These are phyloP conservation scores for Machimus atricapillus DNA, from an alignment of 2,888 invertebrate genomes.

Conservation along the genomic window DNA sequence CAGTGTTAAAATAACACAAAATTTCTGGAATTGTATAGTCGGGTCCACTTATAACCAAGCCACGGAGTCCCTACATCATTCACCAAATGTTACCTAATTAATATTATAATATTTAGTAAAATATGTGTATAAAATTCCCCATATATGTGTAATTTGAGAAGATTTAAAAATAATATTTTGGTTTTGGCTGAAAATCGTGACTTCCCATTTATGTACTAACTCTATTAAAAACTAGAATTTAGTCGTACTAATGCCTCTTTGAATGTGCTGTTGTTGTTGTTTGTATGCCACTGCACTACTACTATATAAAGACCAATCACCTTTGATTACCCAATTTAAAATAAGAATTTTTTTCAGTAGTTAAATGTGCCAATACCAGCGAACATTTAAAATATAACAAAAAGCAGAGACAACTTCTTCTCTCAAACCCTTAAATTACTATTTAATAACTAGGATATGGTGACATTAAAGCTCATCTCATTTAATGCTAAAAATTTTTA, in stretches of 20 bases:
- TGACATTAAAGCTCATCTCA: background rate
- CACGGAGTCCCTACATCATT: background rate
- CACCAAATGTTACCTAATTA: background rate
- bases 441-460: background rate
- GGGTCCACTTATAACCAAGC: background rate
- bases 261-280: background rate
- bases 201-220: background rate
- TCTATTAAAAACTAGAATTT: background rate
- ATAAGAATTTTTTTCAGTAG: background rate
- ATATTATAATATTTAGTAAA: too few relatives aligned
- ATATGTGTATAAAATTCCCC: background rate
- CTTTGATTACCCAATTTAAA: background rate
- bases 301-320: background rate
- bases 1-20: too few relatives aligned
- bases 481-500: background rate
- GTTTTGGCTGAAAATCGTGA: background rate
- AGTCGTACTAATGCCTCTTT: background rate
- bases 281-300: background rate
- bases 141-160: background rate
- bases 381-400: background rate
- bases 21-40: too few relatives aligned
- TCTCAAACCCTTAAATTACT: background rate
- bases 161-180: background rate
- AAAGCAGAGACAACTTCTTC: background rate
- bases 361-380: background rate